Evolutionary conservation across 2,113 vertebrate genomes (phyloP).

Genomic region (Lycocorax pyrrhopterus): DNA sequence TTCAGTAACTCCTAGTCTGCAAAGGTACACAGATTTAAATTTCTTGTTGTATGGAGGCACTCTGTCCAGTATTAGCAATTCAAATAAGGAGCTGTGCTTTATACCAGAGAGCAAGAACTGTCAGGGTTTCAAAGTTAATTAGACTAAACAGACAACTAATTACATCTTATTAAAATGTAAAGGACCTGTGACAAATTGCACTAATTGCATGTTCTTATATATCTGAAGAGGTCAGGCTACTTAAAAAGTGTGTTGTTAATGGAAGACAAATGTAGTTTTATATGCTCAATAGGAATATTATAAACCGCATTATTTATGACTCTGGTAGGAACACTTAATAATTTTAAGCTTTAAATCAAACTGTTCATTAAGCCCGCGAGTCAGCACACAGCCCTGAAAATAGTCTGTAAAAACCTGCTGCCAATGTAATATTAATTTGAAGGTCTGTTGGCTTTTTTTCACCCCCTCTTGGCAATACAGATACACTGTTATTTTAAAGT

Average conservation of each 20-base stretch:
- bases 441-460: neutral
- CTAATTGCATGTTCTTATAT: conserved; percentile 72
- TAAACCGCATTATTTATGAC: conserved; percentile 78
- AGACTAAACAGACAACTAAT: conserved; percentile 79
- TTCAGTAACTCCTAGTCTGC: neutral
- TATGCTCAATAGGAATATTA: conserved; percentile 72
- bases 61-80: conserved; percentile 71
- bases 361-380: conserved; percentile 69
- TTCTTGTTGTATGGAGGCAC: conserved; percentile 9
- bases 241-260: conserved; percentile 71
- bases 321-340: conserved; percentile 69
- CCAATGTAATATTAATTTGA: conserved; percentile 64
- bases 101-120: conserved; percentile 66
- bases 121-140: conserved; percentile 77
- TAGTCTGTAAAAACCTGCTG: conserved; percentile 56
- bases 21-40: conserved; percentile 1
- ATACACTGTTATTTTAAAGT: conserved; percentile 46
- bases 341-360: conserved; percentile 74
- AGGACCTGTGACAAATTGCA: conserved; percentile 78
- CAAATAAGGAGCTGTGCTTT: conserved; percentile 62
- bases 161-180: conserved; percentile 76
- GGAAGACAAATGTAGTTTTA: conserved; percentile 76
- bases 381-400: conserved; percentile 51
- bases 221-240: conserved; percentile 75
- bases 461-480: neutral